phyloP scores from a whole-genome alignment of 2,113 vertebrate species.

The Oryzias celebensis region DNA sequence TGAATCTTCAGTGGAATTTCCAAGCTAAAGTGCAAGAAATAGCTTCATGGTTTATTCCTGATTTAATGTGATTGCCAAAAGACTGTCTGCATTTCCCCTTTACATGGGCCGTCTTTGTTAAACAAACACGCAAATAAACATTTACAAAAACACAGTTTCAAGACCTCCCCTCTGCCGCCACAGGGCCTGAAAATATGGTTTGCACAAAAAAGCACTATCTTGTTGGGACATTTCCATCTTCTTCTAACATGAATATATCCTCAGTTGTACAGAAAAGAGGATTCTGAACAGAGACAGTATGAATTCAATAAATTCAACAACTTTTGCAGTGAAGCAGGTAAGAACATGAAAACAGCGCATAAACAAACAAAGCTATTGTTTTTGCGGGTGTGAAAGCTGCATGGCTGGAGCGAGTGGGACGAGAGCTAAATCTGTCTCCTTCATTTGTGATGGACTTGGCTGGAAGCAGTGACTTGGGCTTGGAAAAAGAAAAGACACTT shows the following conservation, averaged over 20 bases:
- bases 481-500: slow-evolving; percentile 67
- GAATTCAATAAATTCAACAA: slow-evolving; percentile 51
- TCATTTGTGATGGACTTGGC: slow-evolving; percentile 75
- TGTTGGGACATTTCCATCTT: no score
- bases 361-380: slow-evolving; percentile 62
- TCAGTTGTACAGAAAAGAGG: slow-evolving; percentile 46
- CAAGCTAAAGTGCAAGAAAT: no score
- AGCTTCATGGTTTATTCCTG: no score
- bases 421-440: slow-evolving; percentile 68
- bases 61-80: no score
- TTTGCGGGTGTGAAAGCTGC: slow-evolving; percentile 56
- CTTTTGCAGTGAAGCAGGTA: slow-evolving; percentile 32
- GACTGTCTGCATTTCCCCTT: no score
- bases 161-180: no score
- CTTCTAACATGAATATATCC: slow-evolving; percentile 44
- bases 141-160: no score
- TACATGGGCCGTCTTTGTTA: no score
- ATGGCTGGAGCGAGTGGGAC: slow-evolving; percentile 61
- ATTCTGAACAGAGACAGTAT: slow-evolving; percentile 49
- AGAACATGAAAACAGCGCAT: slow-evolving; percentile 58
- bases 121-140: no score
- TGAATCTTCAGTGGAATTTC: no score
- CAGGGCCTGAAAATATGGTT: no score
- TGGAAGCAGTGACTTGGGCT: slow-evolving; percentile 67
- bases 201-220: no score